Evolutionary conservation across 2,888 invertebrate species (phyloP).

Genomic region (Junonia oenone): DNA sequence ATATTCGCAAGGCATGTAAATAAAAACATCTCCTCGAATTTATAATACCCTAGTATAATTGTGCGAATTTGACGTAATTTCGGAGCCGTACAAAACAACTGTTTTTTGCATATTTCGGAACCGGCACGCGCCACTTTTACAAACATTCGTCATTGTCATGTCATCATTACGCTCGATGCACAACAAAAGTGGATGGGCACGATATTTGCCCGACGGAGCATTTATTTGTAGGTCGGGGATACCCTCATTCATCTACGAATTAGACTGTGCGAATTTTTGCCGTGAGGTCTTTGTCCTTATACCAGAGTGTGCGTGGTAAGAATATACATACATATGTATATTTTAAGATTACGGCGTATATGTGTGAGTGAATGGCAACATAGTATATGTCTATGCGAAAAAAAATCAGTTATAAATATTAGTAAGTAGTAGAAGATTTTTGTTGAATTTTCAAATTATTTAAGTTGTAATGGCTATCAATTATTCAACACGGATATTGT

Average conservation of each 20-base stretch:
- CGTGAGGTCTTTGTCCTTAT: slow-evolving; percentile 47
- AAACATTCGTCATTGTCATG: slow-evolving; percentile 61
- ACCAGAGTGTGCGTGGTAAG: slow-evolving; percentile 20
- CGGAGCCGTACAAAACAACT: slow-evolving; percentile 52
- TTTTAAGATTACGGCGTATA: background rate
- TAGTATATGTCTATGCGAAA: too few relatives aligned
- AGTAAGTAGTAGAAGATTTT: too few relatives aligned
- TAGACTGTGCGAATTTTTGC: slow-evolving; percentile 52
- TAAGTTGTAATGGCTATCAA: slow-evolving; percentile 17
- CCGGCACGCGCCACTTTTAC: slow-evolving; percentile 54
- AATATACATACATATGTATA: background rate
- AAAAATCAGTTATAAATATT: too few relatives aligned
- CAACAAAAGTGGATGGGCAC: slow-evolving; percentile 59
- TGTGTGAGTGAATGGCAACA: slow-evolving; percentile 8
- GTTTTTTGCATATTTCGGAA: slow-evolving; percentile 48
- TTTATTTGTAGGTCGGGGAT: slow-evolving; percentile 69
- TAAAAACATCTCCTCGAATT: slow-evolving; percentile 45
- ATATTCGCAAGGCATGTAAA: slow-evolving; percentile 24
- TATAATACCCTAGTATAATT: slow-evolving; percentile 67
- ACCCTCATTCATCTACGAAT: slow-evolving; percentile 46
- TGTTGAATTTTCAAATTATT: background rate
- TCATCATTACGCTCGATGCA: slow-evolving; percentile 63
- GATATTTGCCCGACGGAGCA: slow-evolving; percentile 47
- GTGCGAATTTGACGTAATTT: slow-evolving; percentile 76
- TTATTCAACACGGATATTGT: slow-evolving; percentile 26